Base-by-base conservation (phyloP, 2,113 vertebrate genomes). In the Gymnarchus niloticus region DNA sequence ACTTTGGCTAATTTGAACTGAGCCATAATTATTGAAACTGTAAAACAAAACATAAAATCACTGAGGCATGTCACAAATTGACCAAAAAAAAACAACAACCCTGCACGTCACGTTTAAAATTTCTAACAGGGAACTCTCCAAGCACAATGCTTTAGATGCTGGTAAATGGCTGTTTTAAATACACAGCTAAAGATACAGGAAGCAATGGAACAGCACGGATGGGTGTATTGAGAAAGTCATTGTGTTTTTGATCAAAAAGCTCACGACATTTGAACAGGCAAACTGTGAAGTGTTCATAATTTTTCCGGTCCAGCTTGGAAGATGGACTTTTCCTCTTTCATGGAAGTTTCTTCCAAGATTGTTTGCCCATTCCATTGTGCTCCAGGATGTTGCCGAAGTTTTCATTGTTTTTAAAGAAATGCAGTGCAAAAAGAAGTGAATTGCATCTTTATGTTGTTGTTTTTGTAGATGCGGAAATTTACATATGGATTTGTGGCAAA, bases 21-120 rank as follows among this genome's bases (percentile, higher is more conserved):
- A 82, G 25, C 80, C 28, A 51, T 51, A 82, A 82, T 82, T 82
- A 82, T 54, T 82, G 54, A 54, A 82, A 82, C 54, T 17, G 28
- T 10, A n/a, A 57, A 83, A 54, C 52, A 48, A 37, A 51, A 52
- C 49, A 25, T 82, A 17, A 81, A 81, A 81, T 81, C 41, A 48
- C 12, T 19, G 51, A 33, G 80, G 80, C 51, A 54, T 82, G 54
- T 82, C 28, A 25, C n/a, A 82, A 41, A 82, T 54, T 52, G 51
- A 54, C 25, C 51, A 6, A 25, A 37, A 82, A 54, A 33, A 8
- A 81, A n/a, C 3, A 0, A 12, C 46, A 52, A 7, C 25, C 19
- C 8, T n/a, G n/a, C n/a, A n/a, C n/a, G n/a, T n/a, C n/a, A n/a
- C n/a, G n/a, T n/a, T n/a, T n/a, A n/a, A 8, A 41, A 25, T 82